Evolutionary conservation across 1,140 invertebrate genomes (phyloP).

Genomic region (Atopsyche davidsoni): DNA sequence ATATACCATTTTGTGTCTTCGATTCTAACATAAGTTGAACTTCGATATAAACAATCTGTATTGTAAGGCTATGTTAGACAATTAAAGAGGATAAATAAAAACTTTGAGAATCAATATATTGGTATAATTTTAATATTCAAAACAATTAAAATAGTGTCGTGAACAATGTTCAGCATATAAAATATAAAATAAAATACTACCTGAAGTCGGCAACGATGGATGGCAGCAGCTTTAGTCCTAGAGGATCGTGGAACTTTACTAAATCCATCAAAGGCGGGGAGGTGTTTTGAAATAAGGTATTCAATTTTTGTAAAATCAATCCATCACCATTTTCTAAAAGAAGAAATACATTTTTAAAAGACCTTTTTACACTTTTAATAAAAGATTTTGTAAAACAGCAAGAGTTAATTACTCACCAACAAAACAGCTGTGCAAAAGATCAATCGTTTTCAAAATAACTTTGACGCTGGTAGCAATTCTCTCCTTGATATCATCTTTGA

Average conservation of each 20-base stretch:
- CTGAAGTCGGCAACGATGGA: conserved; percentile 47
- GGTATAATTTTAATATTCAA: too few species aligned
- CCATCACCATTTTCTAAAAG: conserved; percentile 39
- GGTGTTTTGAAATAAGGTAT: conserved; percentile 47
- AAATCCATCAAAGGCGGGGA: conserved; percentile 45
- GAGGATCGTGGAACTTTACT: conserved; percentile 40
- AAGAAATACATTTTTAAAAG: conserved; percentile 6
- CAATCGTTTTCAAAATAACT: conserved; percentile 49
- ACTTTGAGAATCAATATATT: too few species aligned
- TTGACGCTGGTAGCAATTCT: conserved; percentile 50
- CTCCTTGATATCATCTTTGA: conserved; percentile 48
- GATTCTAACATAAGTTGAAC: too few species aligned
- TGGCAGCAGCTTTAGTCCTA: conserved; percentile 45
- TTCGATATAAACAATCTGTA: too few species aligned
- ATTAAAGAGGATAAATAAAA: too few species aligned
- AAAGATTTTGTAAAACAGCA: too few species aligned
- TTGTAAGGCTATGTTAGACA: too few species aligned
- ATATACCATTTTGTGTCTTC: too few species aligned
- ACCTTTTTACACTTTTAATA: too few species aligned
- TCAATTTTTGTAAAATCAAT: conserved; percentile 49
- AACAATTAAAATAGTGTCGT: too few species aligned
- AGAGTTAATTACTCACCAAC: conserved; percentile 49
- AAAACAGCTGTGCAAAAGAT: conserved; percentile 59
- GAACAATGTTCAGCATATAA: too few species aligned
- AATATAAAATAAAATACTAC: conserved; percentile 33